Evolutionary conservation across 2,113 vertebrate genomes (phyloP).

Genomic region (Elephas maximus): DNA sequence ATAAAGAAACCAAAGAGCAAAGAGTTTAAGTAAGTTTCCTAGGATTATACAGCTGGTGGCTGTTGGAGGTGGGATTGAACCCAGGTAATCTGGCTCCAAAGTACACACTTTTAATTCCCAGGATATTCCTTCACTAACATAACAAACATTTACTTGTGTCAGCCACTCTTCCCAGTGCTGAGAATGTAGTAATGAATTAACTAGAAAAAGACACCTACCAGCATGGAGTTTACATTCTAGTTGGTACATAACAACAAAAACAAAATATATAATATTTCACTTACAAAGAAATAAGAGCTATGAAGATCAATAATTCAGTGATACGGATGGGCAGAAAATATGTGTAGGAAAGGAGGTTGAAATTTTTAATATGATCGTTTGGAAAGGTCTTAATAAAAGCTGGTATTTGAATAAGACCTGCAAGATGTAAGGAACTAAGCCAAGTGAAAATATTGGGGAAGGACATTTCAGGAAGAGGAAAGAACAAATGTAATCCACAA

Average conservation of each 20-base stretch:
- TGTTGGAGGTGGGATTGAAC: background rate
- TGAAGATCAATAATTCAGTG: background rate
- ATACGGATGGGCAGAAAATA: background rate
- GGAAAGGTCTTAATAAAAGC: background rate
- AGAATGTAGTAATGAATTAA: background rate
- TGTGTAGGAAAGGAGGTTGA: background rate
- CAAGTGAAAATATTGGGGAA: background rate
- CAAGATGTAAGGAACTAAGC: background rate
- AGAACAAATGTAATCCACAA: background rate
- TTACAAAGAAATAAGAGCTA: background rate
- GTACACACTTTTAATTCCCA: background rate
- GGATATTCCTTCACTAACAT: background rate
- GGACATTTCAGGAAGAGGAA: background rate
- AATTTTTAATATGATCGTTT: background rate
- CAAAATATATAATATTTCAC: background rate
- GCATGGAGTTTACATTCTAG: background rate
- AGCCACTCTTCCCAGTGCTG: background rate
- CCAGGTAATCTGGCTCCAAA: background rate
- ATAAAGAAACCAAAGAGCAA: no score
- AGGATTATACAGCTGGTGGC: background rate
- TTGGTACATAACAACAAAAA: background rate
- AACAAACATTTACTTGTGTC: conserved; percentile 9
- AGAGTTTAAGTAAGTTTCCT: background rate
- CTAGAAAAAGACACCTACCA: background rate
- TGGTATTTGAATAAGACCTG: background rate